Evolutionary conservation across 2,888 invertebrate genomes (phyloP).

Genomic region (Eugnorisma glareosa): DNA sequence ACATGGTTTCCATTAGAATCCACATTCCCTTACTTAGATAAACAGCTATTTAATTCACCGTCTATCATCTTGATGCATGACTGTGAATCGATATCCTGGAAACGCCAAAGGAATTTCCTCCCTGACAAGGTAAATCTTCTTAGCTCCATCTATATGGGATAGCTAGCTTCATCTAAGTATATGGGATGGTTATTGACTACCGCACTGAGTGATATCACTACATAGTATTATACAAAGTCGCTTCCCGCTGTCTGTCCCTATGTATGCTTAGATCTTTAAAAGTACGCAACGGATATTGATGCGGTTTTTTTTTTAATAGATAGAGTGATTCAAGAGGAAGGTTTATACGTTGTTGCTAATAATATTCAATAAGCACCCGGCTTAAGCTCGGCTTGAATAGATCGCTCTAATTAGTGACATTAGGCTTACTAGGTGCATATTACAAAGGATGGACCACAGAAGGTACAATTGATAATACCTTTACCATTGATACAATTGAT

Average conservation of each 20-base stretch:
- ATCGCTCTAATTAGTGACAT: conserved; percentile 18
- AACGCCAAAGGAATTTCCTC: conserved; percentile 18
- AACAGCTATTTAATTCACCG: background rate
- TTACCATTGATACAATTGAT: too few relatives aligned
- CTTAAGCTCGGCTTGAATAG: conserved; percentile 37
- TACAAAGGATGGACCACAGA: background rate
- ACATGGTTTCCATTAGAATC: conserved; percentile 5
- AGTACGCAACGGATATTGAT: too few relatives aligned
- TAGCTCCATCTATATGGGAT: too few relatives aligned
- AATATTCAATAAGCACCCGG: conserved; percentile 36
- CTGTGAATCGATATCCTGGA: conserved; percentile 15
- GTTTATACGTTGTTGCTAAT: too few relatives aligned
- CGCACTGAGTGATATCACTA: conserved; percentile 42
- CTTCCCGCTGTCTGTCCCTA: too few relatives aligned
- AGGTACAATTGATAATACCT: background rate
- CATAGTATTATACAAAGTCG: too few relatives aligned
- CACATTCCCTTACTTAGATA: background rate
- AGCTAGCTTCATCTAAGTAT: background rate
- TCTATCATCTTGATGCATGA: conserved; percentile 25
- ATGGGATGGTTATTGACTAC: background rate
- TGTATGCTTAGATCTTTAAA: too few relatives aligned
- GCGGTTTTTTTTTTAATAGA: too few relatives aligned
- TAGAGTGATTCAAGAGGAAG: too few relatives aligned
- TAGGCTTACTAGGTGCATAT: conserved; percentile 18
- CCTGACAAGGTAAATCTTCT: conserved; percentile 17